Evolutionary conservation across 2,113 vertebrate species (phyloP).

Genomic region (Ailurus styani): DNA sequence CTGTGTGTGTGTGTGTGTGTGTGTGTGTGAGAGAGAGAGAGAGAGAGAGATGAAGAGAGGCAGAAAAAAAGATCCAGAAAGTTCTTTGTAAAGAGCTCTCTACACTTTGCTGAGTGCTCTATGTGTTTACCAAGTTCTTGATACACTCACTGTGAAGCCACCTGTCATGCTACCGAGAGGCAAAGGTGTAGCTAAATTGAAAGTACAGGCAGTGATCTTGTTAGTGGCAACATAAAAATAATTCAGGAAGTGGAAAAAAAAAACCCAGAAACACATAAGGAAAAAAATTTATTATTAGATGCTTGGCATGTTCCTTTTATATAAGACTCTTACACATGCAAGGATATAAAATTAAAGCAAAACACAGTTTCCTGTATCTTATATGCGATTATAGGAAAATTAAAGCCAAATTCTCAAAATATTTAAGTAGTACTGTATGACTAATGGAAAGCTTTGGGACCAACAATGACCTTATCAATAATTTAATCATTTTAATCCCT

Average conservation of each 20-base stretch:
- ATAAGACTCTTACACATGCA: slow-evolving; percentile 54
- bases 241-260: slow-evolving; percentile 46
- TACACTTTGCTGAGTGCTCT: background rate
- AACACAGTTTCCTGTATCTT: slow-evolving; percentile 73
- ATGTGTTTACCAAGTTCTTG: background rate
- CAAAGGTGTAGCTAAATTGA: slow-evolving; percentile 38
- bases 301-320: background rate
- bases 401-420: slow-evolving; percentile 75
- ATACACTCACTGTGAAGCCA: slow-evolving; percentile 3
- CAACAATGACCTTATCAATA: slow-evolving; percentile 69
- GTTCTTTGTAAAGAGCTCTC: background rate
- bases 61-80: background rate
- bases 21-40: background rate
- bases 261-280: background rate
- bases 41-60: no score
- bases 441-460: slow-evolving; percentile 75
- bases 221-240: slow-evolving; percentile 52
- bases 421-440: slow-evolving; percentile 68
- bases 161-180: background rate
- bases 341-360: slow-evolving; percentile 72
- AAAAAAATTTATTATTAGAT: background rate
- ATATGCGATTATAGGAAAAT: slow-evolving; percentile 73
- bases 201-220: slow-evolving; percentile 63
- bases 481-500: slow-evolving; percentile 70
- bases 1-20: background rate